Percentiles rank a stretch among this genome's conserved stretches.
These are phyloP conservation scores for Lichenostomus cassidix DNA, from an alignment of 2,113 vertebrate genomes.

Conservation along the genomic window DNA sequence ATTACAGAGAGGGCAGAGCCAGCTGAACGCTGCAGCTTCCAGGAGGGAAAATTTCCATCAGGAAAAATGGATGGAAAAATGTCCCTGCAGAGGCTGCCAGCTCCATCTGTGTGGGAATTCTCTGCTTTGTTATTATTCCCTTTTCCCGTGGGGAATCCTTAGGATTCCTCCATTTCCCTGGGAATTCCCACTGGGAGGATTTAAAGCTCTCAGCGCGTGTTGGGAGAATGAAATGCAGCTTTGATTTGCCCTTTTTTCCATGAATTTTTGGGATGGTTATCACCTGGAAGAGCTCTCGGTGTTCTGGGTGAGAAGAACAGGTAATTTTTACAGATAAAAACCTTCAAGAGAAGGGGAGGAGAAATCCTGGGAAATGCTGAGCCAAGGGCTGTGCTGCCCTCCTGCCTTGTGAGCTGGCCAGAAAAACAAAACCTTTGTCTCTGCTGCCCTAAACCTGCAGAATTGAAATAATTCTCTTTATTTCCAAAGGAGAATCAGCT, in stretches of 20 bases:
- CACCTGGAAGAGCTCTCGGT: not conserved
- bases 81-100: not conserved
- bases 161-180: not conserved
- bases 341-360: not conserved
- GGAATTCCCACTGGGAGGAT: not conserved
- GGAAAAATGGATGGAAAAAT: not conserved
- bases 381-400: slow-evolving; percentile 47
- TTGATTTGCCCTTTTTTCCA: not conserved
- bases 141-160: not conserved
- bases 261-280: not conserved
- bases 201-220: not conserved
- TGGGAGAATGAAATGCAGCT: not conserved
- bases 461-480: too few species aligned
- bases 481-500: too few species aligned
- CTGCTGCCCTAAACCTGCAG: not conserved
- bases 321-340: not conserved
- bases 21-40: not conserved
- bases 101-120: not conserved
- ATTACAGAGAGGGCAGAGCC: not conserved
- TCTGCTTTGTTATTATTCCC: not conserved
- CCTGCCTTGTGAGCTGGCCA: not conserved
- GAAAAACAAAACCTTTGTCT: not conserved
- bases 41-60: not conserved
- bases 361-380: not conserved
- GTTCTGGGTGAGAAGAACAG: not conserved